Evolutionary conservation across 2,113 vertebrate species (phyloP).

Genomic region (Verasper variegatus): DNA sequence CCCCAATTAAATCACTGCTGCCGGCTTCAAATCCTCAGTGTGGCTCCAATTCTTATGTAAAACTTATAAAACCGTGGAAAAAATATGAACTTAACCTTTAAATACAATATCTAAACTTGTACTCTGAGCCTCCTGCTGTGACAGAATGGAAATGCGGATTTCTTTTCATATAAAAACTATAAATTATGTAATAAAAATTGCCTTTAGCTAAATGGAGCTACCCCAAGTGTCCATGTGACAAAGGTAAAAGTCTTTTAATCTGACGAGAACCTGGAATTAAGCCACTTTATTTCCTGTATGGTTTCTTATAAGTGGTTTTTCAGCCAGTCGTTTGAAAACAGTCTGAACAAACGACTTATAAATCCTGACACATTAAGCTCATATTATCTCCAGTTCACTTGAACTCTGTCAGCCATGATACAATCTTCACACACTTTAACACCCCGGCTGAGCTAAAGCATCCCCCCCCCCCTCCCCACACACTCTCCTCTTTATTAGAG

Average conservation of each 20-base stretch:
- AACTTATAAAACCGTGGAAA: neutral
- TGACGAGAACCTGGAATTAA: neutral
- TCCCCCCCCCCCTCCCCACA: neutral
- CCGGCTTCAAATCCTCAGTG: neutral
- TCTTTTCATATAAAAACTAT: too few species aligned
- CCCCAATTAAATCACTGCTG: neutral
- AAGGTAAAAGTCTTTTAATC: neutral
- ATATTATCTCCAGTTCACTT: constrained; percentile 26
- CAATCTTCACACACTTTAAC: constrained; percentile 3
- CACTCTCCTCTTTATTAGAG: constrained; percentile 17
- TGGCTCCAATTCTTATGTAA: too few species aligned
- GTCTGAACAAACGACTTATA: constrained; percentile 38
- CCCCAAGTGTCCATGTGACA: neutral
- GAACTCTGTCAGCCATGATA: constrained; percentile 14
- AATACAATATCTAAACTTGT: too few species aligned
- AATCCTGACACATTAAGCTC: constrained; percentile 19
- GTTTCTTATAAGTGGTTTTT: neutral
- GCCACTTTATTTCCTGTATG: neutral
- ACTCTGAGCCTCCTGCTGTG: too few species aligned
- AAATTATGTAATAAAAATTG: too few species aligned
- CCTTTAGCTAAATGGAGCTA: neutral
- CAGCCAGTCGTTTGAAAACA: neutral
- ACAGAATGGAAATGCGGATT: too few species aligned
- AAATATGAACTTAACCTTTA: too few species aligned
- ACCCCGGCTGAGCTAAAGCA: constrained; percentile 12